Conservation (phyloP, 2,113 vertebrate genomes). For the Dromaius novaehollandiae region DNA sequence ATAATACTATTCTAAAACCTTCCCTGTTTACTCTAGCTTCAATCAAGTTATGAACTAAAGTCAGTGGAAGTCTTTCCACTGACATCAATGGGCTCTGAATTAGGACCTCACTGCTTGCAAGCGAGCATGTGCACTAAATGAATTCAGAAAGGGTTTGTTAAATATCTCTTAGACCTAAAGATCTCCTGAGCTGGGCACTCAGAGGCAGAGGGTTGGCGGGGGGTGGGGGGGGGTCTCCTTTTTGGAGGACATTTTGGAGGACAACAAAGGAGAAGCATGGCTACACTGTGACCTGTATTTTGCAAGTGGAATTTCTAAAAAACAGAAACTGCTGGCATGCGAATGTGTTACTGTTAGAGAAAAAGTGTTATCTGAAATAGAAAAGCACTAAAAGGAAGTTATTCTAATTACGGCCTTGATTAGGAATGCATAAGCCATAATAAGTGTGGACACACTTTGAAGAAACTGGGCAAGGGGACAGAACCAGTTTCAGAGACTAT, state of each 20-base stretch:
- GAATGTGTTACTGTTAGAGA: not conserved
- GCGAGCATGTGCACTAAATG: slow-evolving; percentile 8
- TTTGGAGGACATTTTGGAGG: not conserved
- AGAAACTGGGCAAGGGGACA: not conserved
- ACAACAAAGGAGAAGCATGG: not conserved
- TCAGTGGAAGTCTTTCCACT: slow-evolving; percentile 4
- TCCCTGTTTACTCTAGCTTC: not conserved
- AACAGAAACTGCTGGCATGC: not conserved
- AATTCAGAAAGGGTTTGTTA: slow-evolving; percentile 18
- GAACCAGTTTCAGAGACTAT: not conserved
- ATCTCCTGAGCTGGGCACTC: not conserved
- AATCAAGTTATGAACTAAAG: not conserved
- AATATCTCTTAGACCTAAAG: not conserved
- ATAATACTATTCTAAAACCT: not conserved
- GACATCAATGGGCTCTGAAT: slow-evolving; percentile 10
- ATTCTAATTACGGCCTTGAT: not conserved
- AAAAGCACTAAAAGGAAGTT: not conserved
- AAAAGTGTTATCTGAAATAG: not conserved
- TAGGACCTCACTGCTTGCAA: not conserved
- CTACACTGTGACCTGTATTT: not conserved
- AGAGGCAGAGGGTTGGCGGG: not conserved
- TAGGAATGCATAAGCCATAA: not conserved
- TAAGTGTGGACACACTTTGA: not conserved
- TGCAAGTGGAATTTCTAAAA: not conserved
- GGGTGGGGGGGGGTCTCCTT: not conserved